Conservation (phyloP, 1,140 invertebrate species). For the Zophobas morio region DNA sequence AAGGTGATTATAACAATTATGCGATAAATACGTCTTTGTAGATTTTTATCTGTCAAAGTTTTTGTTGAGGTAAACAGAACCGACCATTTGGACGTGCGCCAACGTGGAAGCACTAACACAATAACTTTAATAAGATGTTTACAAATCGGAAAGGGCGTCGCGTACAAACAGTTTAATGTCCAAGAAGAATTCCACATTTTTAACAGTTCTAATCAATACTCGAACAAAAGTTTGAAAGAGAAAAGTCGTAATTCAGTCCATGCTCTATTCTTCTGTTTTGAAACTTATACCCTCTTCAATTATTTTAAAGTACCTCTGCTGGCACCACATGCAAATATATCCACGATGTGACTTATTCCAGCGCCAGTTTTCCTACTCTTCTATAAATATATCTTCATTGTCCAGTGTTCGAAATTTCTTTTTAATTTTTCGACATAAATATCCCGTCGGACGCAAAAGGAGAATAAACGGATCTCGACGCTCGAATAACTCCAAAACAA, state of each 20-base stretch:
- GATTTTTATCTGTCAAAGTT: conserved; percentile 25
- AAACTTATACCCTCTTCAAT: conserved; percentile 31
- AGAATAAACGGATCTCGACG: conserved; percentile 13
- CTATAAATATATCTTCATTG: neutral
- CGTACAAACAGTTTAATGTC: neutral
- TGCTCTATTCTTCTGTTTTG: conserved; percentile 6
- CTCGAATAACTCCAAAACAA: conserved; percentile 18
- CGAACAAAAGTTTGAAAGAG: conserved; percentile 16
- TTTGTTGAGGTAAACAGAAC: conserved; percentile 8
- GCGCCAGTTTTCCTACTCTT: conserved; percentile 9
- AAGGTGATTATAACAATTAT: conserved; percentile 17
- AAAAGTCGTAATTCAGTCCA: conserved; percentile 1
- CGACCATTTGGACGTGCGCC: conserved; percentile 30
- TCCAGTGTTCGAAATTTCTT: neutral
- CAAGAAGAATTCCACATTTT: neutral
- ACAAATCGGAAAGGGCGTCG: conserved; percentile 16
- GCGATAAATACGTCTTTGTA: neutral
- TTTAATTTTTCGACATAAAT: conserved; percentile 36
- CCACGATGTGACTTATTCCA: neutral
- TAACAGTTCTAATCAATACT: conserved; percentile 6
- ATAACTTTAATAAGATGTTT: conserved; percentile 36
- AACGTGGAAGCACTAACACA: conserved; percentile 11
- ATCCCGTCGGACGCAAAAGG: neutral
- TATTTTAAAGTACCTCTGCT: conserved; percentile 10
- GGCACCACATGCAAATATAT: conserved; percentile 18